These are phyloP conservation scores for Nothobranchius kuhntae DNA, from an alignment of 2,113 vertebrate genomes.

Conservation along the genomic window DNA sequence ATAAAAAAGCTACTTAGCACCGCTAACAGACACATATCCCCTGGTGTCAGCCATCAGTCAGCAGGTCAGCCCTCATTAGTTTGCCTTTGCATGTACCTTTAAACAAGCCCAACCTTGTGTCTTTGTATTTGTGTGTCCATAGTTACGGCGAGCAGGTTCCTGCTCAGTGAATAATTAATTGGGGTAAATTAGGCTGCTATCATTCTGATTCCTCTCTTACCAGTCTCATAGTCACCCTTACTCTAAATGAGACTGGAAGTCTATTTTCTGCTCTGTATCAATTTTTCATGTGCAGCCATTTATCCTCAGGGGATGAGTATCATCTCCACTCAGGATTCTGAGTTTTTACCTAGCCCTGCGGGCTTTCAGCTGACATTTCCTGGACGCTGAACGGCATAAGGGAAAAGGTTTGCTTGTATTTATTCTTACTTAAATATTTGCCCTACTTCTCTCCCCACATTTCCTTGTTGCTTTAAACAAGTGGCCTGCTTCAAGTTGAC, in stretches of 20 bases:
- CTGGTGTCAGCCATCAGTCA: slow-evolving; percentile 62
- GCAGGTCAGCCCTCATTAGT: slow-evolving; percentile 57
- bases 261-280: slow-evolving; percentile 78
- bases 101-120: slow-evolving; percentile 68
- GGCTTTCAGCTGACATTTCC: slow-evolving; percentile 52
- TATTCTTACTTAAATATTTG: slow-evolving; percentile 43
- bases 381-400: slow-evolving; percentile 26
- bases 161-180: slow-evolving; percentile 72
- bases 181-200: slow-evolving; percentile 65
- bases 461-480: slow-evolving; percentile 26
- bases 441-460: slow-evolving; percentile 29
- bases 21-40: slow-evolving; percentile 51
- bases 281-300: slow-evolving; percentile 78
- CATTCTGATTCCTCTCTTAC: slow-evolving; percentile 54
- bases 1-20: slow-evolving; percentile 3
- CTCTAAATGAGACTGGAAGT: slow-evolving; percentile 56
- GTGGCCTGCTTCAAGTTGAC: slow-evolving; percentile 6
- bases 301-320: slow-evolving; percentile 69
- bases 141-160: slow-evolving; percentile 58
- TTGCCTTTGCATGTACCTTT: slow-evolving; percentile 58
- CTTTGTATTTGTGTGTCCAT: slow-evolving; percentile 70
- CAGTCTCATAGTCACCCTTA: slow-evolving; percentile 49
- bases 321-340: slow-evolving; percentile 60
- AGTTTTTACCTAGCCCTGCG: slow-evolving; percentile 55
- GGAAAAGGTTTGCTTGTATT: slow-evolving; percentile 29